Percentiles rank a stretch among this genome's conserved stretches.
Evolutionary conservation across 2,888 invertebrate genomes (phyloP).

Genomic region (Pachycephus smyrnensis): DNA sequence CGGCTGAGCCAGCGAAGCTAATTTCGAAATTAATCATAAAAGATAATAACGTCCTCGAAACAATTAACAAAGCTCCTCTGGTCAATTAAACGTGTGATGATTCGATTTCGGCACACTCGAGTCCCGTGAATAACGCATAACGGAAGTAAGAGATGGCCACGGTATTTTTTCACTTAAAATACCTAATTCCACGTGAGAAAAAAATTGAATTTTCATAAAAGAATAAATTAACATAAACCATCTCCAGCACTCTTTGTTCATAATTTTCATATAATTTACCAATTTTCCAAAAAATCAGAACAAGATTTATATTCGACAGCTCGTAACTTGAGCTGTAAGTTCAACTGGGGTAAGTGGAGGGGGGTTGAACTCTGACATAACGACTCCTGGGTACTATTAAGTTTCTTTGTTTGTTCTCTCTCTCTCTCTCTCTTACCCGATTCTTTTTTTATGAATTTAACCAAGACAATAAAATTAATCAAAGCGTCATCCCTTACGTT

Average conservation of each 20-base stretch:
- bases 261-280: neutral
- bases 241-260: neutral
- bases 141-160: neutral
- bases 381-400: neutral
- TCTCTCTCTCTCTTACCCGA: neutral
- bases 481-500: constrained; percentile 17
- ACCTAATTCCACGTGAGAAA: neutral
- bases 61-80: neutral
- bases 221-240: neutral
- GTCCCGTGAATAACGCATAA: neutral
- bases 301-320: neutral
- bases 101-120: neutral
- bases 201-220: neutral
- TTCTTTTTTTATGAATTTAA: constrained; percentile 9
- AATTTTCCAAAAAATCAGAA: neutral
- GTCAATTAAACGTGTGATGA: neutral
- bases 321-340: neutral
- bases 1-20: neutral
- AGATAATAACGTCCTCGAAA: neutral
- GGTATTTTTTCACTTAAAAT: neutral
- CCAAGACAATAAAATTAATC: constrained; percentile 19
- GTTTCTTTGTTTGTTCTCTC: neutral
- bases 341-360: neutral
- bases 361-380: neutral
- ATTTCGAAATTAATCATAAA: neutral